These are phyloP conservation scores for Cnemophilus loriae DNA, from an alignment of 2,113 vertebrate species.

Conservation along the genomic window DNA sequence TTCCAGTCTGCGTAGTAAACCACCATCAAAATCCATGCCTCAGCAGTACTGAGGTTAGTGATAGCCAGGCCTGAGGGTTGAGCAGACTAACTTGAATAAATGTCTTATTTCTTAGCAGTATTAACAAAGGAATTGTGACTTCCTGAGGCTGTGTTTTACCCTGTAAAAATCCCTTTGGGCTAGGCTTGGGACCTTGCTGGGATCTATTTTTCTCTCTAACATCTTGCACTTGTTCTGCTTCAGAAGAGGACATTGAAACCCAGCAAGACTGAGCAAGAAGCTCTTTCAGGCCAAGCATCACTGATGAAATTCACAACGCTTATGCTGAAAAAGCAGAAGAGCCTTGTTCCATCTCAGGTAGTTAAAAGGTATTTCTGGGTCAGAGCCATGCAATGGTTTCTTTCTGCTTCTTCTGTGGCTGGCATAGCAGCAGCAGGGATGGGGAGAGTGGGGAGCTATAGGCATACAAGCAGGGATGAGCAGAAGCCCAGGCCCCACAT, in stretches of 20 bases:
- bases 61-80: neutral
- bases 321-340: neutral
- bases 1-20: neutral
- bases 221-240: neutral
- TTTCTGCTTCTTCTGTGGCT: neutral
- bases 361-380: neutral
- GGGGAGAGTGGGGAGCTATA: neutral
- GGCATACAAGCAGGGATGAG: neutral
- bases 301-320: neutral
- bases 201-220: neutral
- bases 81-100: neutral
- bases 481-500: rapidly evolving
- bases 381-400: neutral
- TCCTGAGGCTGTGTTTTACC: neutral
- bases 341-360: neutral
- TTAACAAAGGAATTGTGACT: neutral
- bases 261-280: neutral
- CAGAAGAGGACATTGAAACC: neutral
- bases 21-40: neutral
- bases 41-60: neutral
- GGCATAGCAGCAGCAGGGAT: neutral
- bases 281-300: neutral
- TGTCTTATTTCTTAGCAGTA: neutral
- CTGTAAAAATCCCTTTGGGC: neutral
- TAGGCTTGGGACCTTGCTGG: neutral